phyloP scores from a whole-genome alignment of 2,113 vertebrate genomes.

The Neotoma lepida region DNA sequence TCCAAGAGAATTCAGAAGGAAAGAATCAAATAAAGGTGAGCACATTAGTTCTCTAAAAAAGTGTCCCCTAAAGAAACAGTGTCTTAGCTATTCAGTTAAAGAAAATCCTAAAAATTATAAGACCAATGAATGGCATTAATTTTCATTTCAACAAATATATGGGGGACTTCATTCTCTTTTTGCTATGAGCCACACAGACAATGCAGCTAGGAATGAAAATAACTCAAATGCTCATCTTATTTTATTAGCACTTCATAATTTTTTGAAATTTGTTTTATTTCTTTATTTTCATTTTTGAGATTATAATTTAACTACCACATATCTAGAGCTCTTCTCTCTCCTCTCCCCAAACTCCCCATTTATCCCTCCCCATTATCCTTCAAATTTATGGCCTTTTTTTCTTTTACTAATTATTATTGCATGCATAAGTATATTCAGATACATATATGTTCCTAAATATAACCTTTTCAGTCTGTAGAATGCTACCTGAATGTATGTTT shows the following conservation, averaged over 20 bases:
- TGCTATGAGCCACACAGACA: background rate
- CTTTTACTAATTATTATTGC: background rate
- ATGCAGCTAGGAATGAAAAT: conserved; percentile 19
- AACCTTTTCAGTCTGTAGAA: background rate
- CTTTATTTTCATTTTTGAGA: background rate
- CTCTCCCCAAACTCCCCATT: background rate
- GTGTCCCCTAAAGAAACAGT: background rate
- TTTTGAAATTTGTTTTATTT: background rate
- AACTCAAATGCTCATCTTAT: background rate
- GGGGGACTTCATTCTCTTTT: background rate
- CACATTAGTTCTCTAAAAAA: conserved; percentile 48
- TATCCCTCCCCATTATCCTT: background rate
- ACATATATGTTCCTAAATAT: background rate
- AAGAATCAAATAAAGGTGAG: conserved; percentile 88
- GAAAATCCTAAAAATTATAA: background rate
- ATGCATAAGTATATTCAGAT: background rate
- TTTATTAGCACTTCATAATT: background rate
- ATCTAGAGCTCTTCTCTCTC: background rate
- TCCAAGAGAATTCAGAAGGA: conserved; percentile 83
- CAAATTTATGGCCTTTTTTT: background rate
- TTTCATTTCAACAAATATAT: background rate
- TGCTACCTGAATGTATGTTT: background rate
- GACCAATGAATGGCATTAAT: background rate
- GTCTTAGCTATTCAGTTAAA: background rate
- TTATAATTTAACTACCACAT: background rate